Conservation (phyloP, 2,888 invertebrate species). For the Chelonus formosanus region DNA sequence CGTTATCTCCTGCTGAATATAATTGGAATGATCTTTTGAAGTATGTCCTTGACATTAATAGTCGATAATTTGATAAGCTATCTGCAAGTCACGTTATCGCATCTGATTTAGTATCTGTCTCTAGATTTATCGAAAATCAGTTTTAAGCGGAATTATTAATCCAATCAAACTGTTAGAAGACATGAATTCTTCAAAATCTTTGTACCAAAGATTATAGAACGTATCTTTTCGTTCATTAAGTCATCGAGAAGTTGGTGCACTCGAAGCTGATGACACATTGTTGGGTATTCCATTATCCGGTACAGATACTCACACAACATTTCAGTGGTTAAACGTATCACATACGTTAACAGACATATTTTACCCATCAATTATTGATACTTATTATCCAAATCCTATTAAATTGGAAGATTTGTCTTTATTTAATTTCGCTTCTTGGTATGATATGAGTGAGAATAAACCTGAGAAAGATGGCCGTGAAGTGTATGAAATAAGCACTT, state of each 20-base stretch:
- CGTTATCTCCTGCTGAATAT: too few species aligned
- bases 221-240: constrained; percentile 22
- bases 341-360: too few species aligned
- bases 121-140: constrained; percentile 49
- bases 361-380: constrained; percentile 24
- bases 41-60: constrained; percentile 45
- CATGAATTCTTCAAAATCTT: constrained; percentile 48
- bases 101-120: constrained; percentile 47
- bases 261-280: constrained; percentile 41
- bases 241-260: constrained; percentile 29
- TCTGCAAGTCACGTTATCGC: constrained; percentile 46
- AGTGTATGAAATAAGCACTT: constrained; percentile 30
- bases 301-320: constrained; percentile 28
- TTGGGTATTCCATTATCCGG: constrained; percentile 18
- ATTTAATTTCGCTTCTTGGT: constrained; percentile 47
- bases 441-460: constrained; percentile 34
- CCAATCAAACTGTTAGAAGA: constrained; percentile 39
- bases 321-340: constrained; percentile 28
- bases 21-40: constrained; percentile 43
- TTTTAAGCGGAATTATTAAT: constrained; percentile 47
- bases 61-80: constrained; percentile 40
- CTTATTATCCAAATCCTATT: constrained; percentile 35
- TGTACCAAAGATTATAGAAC: constrained; percentile 46
- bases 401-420: constrained; percentile 42
- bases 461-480: constrained; percentile 32